Percentiles rank a stretch among this genome's conserved stretches.
Evolutionary conservation across 2,888 invertebrate species (phyloP).

Genomic region (Synanthedon vespiformis): DNA sequence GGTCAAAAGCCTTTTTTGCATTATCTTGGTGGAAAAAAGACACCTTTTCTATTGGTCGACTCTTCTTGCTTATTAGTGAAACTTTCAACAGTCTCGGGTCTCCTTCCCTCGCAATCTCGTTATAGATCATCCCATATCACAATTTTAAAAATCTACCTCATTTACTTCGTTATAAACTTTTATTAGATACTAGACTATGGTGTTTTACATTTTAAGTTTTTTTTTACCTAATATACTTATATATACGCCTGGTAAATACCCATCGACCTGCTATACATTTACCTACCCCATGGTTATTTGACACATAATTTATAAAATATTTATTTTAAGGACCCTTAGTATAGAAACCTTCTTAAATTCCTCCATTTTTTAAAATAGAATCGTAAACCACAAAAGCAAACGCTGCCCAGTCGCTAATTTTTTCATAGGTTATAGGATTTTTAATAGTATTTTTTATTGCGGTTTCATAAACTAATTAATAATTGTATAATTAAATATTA

Average conservation of each 20-base stretch:
- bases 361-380: too few species aligned
- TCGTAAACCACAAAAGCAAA: too few species aligned
- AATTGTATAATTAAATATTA: too few species aligned
- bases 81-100: too few species aligned
- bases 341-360: neutral
- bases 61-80: too few species aligned
- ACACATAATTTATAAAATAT: slow-evolving; percentile 3
- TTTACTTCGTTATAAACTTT: slow-evolving; percentile 60
- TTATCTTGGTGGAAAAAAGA: too few species aligned
- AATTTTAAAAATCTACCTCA: slow-evolving; percentile 63
- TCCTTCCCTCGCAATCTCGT: slow-evolving; percentile 15
- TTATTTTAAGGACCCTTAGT: slow-evolving; percentile 11
- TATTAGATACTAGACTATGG: slow-evolving; percentile 48
- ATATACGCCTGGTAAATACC: slow-evolving; percentile 17
- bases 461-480: too few species aligned
- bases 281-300: neutral
- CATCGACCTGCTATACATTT: slow-evolving; percentile 27
- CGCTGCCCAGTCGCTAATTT: too few species aligned
- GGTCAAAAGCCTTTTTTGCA: too few species aligned
- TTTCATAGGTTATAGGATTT: too few species aligned
- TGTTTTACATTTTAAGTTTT: slow-evolving; percentile 28
- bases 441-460: too few species aligned
- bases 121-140: slow-evolving; percentile 60
- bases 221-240: slow-evolving; percentile 5
- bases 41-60: too few species aligned